Evolutionary conservation across 2,888 invertebrate genomes (phyloP).

Genomic region (Epinotia nisella): DNA sequence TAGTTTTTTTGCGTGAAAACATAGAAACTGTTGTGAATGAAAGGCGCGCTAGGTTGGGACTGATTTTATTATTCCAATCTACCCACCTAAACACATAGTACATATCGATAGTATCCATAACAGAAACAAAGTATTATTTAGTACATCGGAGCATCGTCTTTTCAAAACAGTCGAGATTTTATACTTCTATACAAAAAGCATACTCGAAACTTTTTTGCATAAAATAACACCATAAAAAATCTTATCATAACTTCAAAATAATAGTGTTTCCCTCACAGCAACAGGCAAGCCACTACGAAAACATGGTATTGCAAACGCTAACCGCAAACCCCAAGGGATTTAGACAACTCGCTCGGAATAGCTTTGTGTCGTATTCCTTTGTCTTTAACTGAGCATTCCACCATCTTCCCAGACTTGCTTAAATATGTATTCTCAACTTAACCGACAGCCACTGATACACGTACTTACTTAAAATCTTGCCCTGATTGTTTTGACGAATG

Average conservation of each 20-base stretch:
- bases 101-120: too few relatives aligned
- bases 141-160: too few relatives aligned
- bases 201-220: too few relatives aligned
- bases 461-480: conserved; percentile 27
- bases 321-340: conserved; percentile 61
- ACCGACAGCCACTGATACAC: conserved; percentile 45
- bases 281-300: conserved; percentile 57
- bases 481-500: conserved; percentile 29
- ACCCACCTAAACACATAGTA: too few relatives aligned
- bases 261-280: conserved; percentile 52
- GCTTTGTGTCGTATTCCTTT: conserved; percentile 65
- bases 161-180: neutral
- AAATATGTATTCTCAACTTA: conserved; percentile 59
- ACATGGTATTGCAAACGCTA: conserved; percentile 54
- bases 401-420: conserved; percentile 55
- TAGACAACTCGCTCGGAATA: conserved; percentile 61
- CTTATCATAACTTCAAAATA: conserved; percentile 7
- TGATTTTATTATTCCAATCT: too few relatives aligned
- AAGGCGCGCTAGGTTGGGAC: too few relatives aligned
- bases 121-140: too few relatives aligned
- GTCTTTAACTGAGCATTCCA: conserved; percentile 62
- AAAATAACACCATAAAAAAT: neutral
- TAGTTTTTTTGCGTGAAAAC: too few relatives aligned
- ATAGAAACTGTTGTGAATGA: too few relatives aligned
- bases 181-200: neutral